Conservation (phyloP, 2,797 vertebrate genomes). For the Intellagama lesueurii region DNA sequence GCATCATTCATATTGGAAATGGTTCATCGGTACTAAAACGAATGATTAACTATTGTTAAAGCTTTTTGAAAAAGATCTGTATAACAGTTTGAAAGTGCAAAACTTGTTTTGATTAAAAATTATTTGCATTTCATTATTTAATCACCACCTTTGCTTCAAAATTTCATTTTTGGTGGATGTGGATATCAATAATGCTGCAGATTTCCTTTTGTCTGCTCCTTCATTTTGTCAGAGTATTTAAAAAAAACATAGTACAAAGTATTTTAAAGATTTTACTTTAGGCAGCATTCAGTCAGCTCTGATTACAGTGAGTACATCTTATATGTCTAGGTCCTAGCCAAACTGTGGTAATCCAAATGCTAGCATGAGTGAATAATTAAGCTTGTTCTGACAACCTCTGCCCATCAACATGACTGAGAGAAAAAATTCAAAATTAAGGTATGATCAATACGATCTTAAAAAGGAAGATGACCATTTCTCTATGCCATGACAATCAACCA, state of each 20-base stretch:
- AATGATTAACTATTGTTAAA: neutral
- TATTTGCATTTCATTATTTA: neutral
- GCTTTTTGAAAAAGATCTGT: neutral
- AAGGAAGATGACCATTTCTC: neutral
- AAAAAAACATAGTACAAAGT: neutral
- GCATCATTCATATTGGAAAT: neutral
- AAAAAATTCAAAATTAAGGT: rapidly evolving
- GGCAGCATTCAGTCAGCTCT: neutral
- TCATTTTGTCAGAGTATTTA: neutral
- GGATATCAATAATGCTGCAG: neutral
- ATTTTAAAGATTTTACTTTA: neutral
- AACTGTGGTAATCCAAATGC: neutral
- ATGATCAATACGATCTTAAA: neutral
- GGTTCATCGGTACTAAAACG: neutral
- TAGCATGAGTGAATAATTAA: neutral
- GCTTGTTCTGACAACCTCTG: constrained; percentile 31
- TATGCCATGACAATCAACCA: neutral
- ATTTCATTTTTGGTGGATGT: neutral
- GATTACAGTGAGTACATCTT: neutral
- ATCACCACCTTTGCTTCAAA: neutral
- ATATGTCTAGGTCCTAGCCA: neutral
- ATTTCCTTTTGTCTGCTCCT: neutral
- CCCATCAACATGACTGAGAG: neutral
- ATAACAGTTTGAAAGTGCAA: neutral
- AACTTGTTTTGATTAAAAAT: neutral